Evolutionary conservation across 2,888 invertebrate species (phyloP).

Genomic region (Fabriciana adippe): DNA sequence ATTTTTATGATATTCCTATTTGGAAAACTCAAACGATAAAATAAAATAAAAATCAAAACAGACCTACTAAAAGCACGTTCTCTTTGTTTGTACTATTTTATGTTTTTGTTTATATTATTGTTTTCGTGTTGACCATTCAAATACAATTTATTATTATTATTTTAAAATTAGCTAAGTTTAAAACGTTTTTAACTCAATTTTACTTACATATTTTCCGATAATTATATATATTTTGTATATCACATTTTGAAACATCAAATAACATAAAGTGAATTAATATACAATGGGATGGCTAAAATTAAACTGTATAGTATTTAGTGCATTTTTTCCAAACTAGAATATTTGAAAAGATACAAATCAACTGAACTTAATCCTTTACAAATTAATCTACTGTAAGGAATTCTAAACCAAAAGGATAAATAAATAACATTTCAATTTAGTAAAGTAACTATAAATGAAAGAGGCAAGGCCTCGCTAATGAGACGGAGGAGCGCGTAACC

Average conservation of each 20-base stretch:
- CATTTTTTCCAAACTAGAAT: too few species aligned
- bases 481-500: constrained; percentile 30
- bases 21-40: constrained; percentile 55
- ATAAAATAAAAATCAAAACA: constrained; percentile 64
- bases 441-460: constrained; percentile 27
- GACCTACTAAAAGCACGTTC: constrained; percentile 59
- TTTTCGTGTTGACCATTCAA: background rate
- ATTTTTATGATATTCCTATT: constrained; percentile 72
- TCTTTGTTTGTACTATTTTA: constrained; percentile 39
- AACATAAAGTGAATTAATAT: too few species aligned
- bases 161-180: too few species aligned
- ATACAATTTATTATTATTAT: background rate
- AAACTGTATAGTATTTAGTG: too few species aligned
- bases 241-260: too few species aligned
- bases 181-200: too few species aligned
- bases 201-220: too few species aligned
- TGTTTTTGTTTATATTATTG: background rate
- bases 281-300: too few species aligned
- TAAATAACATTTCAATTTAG: constrained; percentile 17
- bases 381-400: background rate
- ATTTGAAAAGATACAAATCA: too few species aligned
- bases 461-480: constrained; percentile 32
- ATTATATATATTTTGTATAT: too few species aligned
- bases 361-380: background rate
- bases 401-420: background rate